phyloP scores from a whole-genome alignment of 2,113 vertebrate species.

The Clinocottus analis region DNA sequence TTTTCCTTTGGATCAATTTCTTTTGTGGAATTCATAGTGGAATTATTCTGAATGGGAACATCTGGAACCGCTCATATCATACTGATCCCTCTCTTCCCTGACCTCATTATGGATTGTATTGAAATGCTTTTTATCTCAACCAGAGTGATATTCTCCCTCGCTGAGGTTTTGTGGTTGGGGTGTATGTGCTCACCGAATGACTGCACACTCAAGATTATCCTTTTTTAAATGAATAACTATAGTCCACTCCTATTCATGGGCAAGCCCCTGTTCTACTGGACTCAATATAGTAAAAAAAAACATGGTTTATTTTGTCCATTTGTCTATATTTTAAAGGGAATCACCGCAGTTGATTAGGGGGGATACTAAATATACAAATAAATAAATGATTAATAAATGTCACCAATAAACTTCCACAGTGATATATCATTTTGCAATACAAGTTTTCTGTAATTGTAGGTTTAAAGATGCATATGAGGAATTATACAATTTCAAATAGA shows the following conservation, averaged over 20 bases:
- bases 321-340: background rate
- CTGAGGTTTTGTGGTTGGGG: slow-evolving; percentile 3
- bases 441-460: background rate
- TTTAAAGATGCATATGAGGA: background rate
- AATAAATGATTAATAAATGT: background rate
- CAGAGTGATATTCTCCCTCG: slow-evolving; percentile 36
- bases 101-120: slow-evolving; percentile 60
- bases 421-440: background rate
- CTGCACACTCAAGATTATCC: background rate
- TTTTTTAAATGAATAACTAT: slow-evolving; percentile 13
- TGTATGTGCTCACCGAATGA: slow-evolving; percentile 30
- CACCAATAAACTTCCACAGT: background rate
- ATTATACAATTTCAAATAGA: background rate
- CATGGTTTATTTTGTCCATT: background rate
- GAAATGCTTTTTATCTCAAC: slow-evolving; percentile 43
- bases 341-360: background rate
- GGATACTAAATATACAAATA: no score
- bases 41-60: slow-evolving; percentile 64
- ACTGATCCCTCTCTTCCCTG: slow-evolving; percentile 34
- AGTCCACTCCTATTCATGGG: background rate
- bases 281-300: background rate
- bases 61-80: slow-evolving; percentile 60
- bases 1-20: slow-evolving; percentile 30
- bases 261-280: slow-evolving; percentile 16
- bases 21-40: slow-evolving; percentile 56